Evolutionary conservation across 92 coral and sea anemone genomes (phyloP).

Genomic region (Phenganax stokvisi): DNA sequence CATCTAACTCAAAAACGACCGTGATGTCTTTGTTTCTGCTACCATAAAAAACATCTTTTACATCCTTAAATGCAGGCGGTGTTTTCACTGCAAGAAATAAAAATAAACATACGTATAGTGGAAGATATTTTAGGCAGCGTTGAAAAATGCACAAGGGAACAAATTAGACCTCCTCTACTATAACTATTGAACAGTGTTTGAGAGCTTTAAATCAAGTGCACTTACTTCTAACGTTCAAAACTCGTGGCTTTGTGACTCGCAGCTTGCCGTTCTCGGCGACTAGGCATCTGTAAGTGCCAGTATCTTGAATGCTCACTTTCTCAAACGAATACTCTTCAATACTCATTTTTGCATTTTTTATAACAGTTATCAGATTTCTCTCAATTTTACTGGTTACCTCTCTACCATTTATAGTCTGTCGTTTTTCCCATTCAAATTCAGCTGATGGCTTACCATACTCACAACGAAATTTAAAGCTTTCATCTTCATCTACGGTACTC

Average conservation of each 20-base stretch:
- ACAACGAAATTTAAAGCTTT: constrained; percentile 18
- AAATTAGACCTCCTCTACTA: no score
- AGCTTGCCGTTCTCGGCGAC: neutral
- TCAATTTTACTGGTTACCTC: neutral
- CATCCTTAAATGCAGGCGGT: constrained; percentile 3
- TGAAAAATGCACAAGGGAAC: no score
- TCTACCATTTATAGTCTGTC: neutral
- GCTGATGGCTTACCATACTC: neutral
- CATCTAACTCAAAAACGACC: neutral
- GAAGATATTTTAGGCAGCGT: no score
- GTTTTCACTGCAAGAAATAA: neutral
- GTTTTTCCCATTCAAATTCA: neutral
- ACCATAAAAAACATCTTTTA: neutral
- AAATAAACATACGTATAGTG: neutral
- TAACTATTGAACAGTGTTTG: neutral
- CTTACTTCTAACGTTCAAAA: constrained; percentile 6
- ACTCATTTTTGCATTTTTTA: neutral
- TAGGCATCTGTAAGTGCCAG: constrained; percentile 1
- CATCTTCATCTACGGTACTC: constrained; percentile 2
- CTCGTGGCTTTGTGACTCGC: neutral
- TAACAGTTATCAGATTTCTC: neutral
- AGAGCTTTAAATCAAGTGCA: neutral
- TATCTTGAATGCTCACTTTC: neutral
- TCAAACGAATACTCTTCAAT: neutral
- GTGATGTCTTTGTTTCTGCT: neutral